Conservation (phyloP, 2,888 invertebrate species). For the Rosalia funebris region DNA sequence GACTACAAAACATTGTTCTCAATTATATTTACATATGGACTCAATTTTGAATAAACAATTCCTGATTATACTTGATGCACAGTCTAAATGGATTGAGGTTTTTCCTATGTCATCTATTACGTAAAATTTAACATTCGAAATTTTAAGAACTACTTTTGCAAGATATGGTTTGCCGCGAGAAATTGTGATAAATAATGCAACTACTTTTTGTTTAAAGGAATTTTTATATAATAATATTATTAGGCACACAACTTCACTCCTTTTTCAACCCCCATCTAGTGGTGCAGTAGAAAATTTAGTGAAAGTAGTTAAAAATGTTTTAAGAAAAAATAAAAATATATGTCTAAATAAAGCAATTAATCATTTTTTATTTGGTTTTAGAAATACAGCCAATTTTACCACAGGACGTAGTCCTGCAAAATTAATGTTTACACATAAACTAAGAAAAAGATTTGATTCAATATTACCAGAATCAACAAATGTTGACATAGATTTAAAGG, state of each 20-base stretch:
- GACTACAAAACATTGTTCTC: background rate
- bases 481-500: too few species aligned
- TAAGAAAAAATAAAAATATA: background rate
- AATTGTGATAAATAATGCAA: conserved; percentile 1
- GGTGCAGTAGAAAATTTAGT: background rate
- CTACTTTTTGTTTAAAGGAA: background rate
- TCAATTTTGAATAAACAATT: background rate
- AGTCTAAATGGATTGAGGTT: background rate
- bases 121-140: background rate
- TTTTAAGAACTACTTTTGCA: background rate
- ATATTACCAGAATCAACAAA: too few species aligned
- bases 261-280: background rate
- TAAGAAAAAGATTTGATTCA: too few species aligned
- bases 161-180: conserved; percentile 5
- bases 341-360: background rate
- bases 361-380: background rate
- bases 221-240: background rate
- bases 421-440: background rate
- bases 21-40: background rate
- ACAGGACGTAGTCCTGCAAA: too few species aligned
- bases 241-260: background rate
- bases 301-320: background rate
- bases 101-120: conserved; percentile 5
- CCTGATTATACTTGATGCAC: background rate
- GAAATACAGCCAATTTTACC: background rate